Percentiles rank a stretch among this genome's conserved stretches.
Evolutionary conservation across 2,113 vertebrate genomes (phyloP).

Genomic region (Muntiacus muntjak): DNA sequence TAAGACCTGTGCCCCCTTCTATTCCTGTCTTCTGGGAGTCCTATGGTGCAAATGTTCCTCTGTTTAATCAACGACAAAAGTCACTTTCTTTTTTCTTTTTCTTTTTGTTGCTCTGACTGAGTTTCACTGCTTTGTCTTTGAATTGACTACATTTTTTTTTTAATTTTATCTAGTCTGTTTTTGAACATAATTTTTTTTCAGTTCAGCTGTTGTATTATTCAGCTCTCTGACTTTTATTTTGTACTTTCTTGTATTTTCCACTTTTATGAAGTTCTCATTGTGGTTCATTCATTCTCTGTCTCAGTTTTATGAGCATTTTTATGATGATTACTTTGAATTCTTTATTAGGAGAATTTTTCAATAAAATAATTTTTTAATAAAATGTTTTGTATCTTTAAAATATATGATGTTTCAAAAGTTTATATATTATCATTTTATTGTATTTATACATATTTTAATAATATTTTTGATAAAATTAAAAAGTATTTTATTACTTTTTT

Average conservation of each 20-base stretch:
- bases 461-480: neutral
- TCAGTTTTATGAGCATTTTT: neutral
- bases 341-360: neutral
- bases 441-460: neutral
- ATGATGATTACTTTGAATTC: neutral
- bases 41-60: neutral
- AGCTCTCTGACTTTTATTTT: neutral
- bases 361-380: neutral
- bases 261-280: neutral
- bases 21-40: neutral
- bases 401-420: neutral
- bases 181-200: neutral
- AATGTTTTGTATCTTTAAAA: neutral
- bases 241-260: neutral
- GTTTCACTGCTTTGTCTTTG: neutral
- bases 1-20: neutral
- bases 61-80: neutral
- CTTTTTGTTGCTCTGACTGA: neutral
- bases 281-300: neutral
- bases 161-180: neutral
- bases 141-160: neutral
- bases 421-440: neutral
- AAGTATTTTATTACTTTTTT: neutral
- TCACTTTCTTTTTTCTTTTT: neutral
- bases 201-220: neutral